Evolutionary conservation across 2,888 invertebrate species (phyloP), one percentile per base, ranked within the genome.

Genomic region (Adelphocoris suturalis): DNA sequence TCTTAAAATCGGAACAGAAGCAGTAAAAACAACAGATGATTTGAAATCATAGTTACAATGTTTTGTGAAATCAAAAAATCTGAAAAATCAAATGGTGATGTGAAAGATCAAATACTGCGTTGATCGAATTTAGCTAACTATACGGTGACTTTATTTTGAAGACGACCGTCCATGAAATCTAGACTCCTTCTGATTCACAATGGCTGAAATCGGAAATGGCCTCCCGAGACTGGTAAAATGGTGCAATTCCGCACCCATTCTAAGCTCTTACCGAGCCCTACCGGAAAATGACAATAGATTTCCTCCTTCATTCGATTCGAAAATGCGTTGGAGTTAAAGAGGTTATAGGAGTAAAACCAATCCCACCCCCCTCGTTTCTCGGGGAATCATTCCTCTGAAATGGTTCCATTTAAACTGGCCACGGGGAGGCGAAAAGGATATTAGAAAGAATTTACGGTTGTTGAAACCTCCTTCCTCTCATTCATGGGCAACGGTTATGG

Each of bases 221-320:
- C 19, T 12, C 19, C n/a, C n/a, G 46, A 16, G 11, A 4, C 19
- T 12, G 78, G 16, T 16, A 19, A 46, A 78, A 78, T n/a, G 4
- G 16, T 76, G 16, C 78, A 9, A 46, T 78, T 78, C 19, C 78
- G 46, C n/a, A 5, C 3, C 37, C 19, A 78, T 46, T 19, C 19
- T 5, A 68, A 27, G 27, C 23, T 68, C 23, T n/a, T 5, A 68
- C 5, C 19, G 68, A 13, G 68, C 68, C 5, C 12, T 23, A 68
- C 78, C 46, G 78, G 78, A 16, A 78, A 76, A 76, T 76, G n/a
- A 23, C 76, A 16, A 76, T 76, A 76, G 75, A 75, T 75, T 76
- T 76, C 27, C 28, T 46, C 28, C 76, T 61, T 46, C 12, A 78
- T 46, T 78, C 78, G 78, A 16, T 78, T 23, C 19, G 78, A 46